Conservation (phyloP, 2,888 invertebrate genomes). For the Tiliacea aurago region DNA sequence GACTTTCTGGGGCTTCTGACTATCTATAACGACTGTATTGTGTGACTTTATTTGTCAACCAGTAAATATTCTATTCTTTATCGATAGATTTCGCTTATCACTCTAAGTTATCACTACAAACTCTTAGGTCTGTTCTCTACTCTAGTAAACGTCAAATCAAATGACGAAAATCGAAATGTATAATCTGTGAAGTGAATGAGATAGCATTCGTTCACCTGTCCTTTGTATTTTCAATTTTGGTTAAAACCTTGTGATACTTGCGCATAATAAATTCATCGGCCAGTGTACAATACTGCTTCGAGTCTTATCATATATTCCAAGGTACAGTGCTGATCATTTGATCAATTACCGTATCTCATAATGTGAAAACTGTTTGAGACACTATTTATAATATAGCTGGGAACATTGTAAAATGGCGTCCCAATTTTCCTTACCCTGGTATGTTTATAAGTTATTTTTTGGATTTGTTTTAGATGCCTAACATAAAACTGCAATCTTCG, state of each 20-base stretch:
- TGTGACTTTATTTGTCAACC: too few relatives aligned
- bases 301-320: conserved; percentile 36
- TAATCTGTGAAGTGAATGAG: conserved; percentile 49
- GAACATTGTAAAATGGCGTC: conserved; percentile 65
- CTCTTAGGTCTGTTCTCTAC: neutral
- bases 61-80: neutral
- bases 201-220: conserved; percentile 42
- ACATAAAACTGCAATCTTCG: conserved; percentile 98
- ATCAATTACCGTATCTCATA: neutral
- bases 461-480: conserved; percentile 94
- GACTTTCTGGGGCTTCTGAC: too few relatives aligned
- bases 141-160: conserved; percentile 32
- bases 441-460: conserved; percentile 46
- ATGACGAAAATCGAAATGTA: conserved; percentile 13
- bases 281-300: conserved; percentile 19
- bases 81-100: neutral
- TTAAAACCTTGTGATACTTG: conserved; percentile 31
- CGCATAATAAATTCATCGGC: conserved; percentile 46
- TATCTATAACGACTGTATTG: too few relatives aligned
- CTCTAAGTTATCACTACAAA: neutral
- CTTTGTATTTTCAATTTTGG: conserved; percentile 48
- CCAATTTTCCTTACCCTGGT: conserved; percentile 35
- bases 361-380: conserved; percentile 18
- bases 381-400: conserved; percentile 60
- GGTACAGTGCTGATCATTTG: conserved; percentile 28